Base-by-base conservation (phyloP, 2,113 vertebrate species). In the Gallinago paraguaiae region DNA sequence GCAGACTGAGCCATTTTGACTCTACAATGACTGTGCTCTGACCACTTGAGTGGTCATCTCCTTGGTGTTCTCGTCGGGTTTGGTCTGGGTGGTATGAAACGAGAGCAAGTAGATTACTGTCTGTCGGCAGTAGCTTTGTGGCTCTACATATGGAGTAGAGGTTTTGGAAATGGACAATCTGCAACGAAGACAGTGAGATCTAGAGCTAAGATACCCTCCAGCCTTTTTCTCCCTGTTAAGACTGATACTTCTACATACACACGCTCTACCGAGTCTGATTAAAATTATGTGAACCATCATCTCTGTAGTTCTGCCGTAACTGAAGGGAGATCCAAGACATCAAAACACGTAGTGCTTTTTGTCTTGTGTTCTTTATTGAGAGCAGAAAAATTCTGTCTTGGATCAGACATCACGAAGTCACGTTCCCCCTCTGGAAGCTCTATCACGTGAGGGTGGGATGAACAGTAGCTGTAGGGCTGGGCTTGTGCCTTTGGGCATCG, bases 391-490 rank as follows among this genome's bases (percentile, higher is more conserved):
- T 50, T 15, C 2, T 5, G 14, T 37, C 31, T 74, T 31, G 45
- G 33, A 11, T 88, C 60, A 85, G 50, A 20, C 31, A 13, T 7
- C 0, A 0, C 19, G 45, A 28, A 81, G 85, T 41, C 17, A 5
- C 2, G 5, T 16, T 54, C 18, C n/a, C 22, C 25, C 45, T 68
- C 14, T 45, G 60, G 88, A 81, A 46, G 17, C 2, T 15, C 68
- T 48, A 0, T 35, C 14, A 0, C 6, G 5, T 9, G 14, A 13
- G 23, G 39, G 50, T 31, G 17, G 3, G 13, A 2, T 4, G 43
- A 20, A 3, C 1, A 2, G 27, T 28, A 76, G 19, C 37, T 64
- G 35, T 5, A 28, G 33, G 70, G 27, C 23, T 59, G 70, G 39
- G 6, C 1, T 8, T 60, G 45, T 46, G 41, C 51, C 43, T 72